Percentiles rank a stretch among this genome's conserved stretches.
phyloP scores from a whole-genome alignment of 1,140 invertebrate species.

The Pseudobourletiella spinata region DNA sequence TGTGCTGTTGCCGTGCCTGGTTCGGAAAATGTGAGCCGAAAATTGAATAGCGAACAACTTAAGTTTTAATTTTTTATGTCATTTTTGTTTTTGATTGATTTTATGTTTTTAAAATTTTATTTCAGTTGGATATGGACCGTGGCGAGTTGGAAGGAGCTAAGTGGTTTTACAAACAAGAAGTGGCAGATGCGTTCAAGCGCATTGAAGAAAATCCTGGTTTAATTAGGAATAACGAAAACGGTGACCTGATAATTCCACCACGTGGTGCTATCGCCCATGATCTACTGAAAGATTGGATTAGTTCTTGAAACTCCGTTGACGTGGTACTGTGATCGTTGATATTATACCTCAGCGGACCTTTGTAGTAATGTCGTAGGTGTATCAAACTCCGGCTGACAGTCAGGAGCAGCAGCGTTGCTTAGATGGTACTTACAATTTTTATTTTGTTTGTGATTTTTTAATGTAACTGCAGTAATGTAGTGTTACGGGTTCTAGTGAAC shows the following conservation, averaged over 20 bases:
- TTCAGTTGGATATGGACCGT: conserved; percentile 44
- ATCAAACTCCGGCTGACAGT: too few relatives aligned
- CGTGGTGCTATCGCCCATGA: conserved; percentile 48
- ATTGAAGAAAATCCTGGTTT: conserved; percentile 38
- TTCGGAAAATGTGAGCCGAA: conserved; percentile 24
- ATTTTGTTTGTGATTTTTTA: too few relatives aligned
- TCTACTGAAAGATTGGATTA: conserved; percentile 46
- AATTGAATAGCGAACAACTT: too few relatives aligned
- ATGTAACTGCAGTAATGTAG: too few relatives aligned
- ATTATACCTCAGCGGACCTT: too few relatives aligned
- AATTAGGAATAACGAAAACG: conserved; percentile 22
- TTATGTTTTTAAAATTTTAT: neutral
- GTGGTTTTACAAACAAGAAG: conserved; percentile 48
- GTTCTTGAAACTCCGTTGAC: too few relatives aligned
- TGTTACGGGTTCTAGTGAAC: too few relatives aligned
- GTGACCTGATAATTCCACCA: conserved; percentile 45
- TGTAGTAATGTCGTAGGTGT: too few relatives aligned
- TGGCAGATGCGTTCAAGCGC: conserved; percentile 39
- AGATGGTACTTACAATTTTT: too few relatives aligned
- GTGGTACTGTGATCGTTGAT: too few relatives aligned
- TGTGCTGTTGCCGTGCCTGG: conserved; percentile 39
- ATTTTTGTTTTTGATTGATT: conserved; percentile 5
- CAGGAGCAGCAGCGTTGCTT: too few relatives aligned
- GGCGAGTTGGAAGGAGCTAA: conserved; percentile 48
- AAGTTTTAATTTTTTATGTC: too few relatives aligned